Conservation (phyloP, 1,140 invertebrate genomes). For the Aplysia californica region DNA sequence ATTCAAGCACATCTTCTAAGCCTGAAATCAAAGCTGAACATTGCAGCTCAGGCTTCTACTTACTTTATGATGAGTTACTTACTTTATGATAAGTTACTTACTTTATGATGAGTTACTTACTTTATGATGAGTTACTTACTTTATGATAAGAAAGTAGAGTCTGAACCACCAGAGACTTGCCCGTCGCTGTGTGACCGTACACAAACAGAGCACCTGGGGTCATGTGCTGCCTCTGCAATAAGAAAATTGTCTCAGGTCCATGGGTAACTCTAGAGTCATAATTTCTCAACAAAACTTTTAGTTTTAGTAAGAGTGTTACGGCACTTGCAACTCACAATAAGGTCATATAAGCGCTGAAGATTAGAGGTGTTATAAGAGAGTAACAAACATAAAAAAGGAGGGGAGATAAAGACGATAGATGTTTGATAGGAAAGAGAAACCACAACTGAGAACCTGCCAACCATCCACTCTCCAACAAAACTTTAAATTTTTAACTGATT, state of each 20-base stretch:
- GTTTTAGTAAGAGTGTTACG: neutral
- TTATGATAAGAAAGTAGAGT: slow-evolving; percentile 72
- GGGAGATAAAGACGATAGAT: neutral
- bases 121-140: slow-evolving; percentile 56
- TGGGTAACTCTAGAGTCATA: too few relatives aligned
- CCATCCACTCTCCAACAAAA: too few relatives aligned
- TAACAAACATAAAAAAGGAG: neutral
- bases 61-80: neutral
- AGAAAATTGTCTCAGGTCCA: too few relatives aligned
- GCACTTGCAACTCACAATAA: neutral
- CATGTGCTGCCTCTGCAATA: slow-evolving; percentile 42
- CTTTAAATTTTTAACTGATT: too few relatives aligned
- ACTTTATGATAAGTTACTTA: neutral
- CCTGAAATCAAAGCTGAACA: neutral
- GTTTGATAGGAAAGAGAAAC: too few relatives aligned
- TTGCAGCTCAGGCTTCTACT: neutral
- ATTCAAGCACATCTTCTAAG: neutral
- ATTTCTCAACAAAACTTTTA: too few relatives aligned
- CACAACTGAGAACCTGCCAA: too few relatives aligned
- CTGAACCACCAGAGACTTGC: slow-evolving; percentile 79
- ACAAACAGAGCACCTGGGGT: slow-evolving; percentile 74
- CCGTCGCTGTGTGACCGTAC: slow-evolving; percentile 82
- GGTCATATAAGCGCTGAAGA: neutral
- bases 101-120: neutral
- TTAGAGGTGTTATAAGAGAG: neutral